Conservation (phyloP, 1,140 invertebrate species). For the Drosophila ficusphila region DNA sequence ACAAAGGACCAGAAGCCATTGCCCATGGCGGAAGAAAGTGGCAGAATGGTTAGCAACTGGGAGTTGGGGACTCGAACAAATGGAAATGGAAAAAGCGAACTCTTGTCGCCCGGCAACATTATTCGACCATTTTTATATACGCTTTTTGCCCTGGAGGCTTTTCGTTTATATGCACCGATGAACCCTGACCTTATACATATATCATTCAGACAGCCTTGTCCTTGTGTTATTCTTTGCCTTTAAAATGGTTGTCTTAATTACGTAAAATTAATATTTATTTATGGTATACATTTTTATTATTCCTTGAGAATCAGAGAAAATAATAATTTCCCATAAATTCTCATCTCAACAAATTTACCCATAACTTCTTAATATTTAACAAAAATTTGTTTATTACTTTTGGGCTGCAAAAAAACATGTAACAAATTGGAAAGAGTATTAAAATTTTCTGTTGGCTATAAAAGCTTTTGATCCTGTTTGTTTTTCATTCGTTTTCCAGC, state of each 20-base stretch:
- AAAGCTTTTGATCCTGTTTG: neutral
- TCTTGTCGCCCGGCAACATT: slow-evolving; percentile 44
- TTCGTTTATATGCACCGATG: neutral
- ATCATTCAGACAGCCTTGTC: neutral
- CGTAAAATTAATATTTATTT: neutral
- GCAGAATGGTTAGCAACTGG: slow-evolving; percentile 30
- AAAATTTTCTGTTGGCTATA: neutral
- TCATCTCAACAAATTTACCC: too few species aligned
- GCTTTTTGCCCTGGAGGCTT: slow-evolving; percentile 2
- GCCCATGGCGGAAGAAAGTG: slow-evolving; percentile 48
- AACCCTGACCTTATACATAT: neutral
- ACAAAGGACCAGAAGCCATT: slow-evolving; percentile 52
- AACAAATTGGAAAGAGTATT: neutral
- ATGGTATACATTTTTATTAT: neutral
- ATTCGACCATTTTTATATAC: slow-evolving; percentile 38
- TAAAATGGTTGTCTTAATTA: neutral
- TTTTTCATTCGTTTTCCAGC: slow-evolving; percentile 36
- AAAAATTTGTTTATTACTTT: too few species aligned
- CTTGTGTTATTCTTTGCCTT: neutral
- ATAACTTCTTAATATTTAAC: too few species aligned
- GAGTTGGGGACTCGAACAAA: slow-evolving; percentile 10
- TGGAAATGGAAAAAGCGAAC: slow-evolving; percentile 19
- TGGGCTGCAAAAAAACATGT: too few species aligned
- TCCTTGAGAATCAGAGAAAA: too few species aligned
- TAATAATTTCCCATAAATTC: too few species aligned